Evolutionary conservation across 2,888 invertebrate species (phyloP).

Genomic region (Mellilla xanthometata): DNA sequence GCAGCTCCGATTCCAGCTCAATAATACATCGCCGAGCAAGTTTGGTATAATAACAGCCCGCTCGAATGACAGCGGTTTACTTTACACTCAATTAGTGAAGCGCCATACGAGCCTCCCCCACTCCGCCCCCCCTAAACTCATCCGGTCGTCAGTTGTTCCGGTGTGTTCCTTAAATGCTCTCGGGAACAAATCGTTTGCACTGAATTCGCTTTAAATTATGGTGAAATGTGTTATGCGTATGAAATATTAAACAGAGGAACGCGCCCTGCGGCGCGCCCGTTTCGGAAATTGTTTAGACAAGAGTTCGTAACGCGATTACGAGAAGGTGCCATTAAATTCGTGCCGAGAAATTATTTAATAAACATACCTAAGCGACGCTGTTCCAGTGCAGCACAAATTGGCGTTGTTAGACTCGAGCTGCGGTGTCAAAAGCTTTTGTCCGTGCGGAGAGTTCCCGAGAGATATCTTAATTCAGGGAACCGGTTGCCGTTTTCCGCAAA

Average conservation of each 20-base stretch:
- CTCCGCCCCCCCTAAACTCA: slow-evolving; percentile 25
- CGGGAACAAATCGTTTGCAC: slow-evolving; percentile 37
- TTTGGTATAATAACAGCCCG: slow-evolving; percentile 52
- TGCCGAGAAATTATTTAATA: slow-evolving; percentile 35
- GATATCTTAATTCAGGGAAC: slow-evolving; percentile 41
- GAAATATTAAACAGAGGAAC: slow-evolving; percentile 37
- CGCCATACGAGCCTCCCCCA: slow-evolving; percentile 46
- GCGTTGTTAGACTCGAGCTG: slow-evolving; percentile 31
- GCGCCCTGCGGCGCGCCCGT: slow-evolving; percentile 36
- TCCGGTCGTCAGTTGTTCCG: slow-evolving; percentile 36
- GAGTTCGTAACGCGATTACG: slow-evolving; percentile 39
- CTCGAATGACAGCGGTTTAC: slow-evolving; percentile 58
- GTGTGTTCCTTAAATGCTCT: slow-evolving; percentile 35
- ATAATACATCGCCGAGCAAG: slow-evolving; percentile 47
- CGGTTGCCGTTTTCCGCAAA: slow-evolving; percentile 39
- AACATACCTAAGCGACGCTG: slow-evolving; percentile 32
- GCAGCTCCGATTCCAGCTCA: slow-evolving; percentile 34
- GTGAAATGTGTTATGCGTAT: slow-evolving; percentile 37
- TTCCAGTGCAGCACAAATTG: slow-evolving; percentile 31
- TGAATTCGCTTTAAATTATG: slow-evolving; percentile 37
- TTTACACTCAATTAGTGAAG: slow-evolving; percentile 64
- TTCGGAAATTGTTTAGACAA: slow-evolving; percentile 31
- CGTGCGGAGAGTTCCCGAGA: slow-evolving; percentile 34
- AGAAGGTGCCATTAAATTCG: slow-evolving; percentile 34
- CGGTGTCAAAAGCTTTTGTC: slow-evolving; percentile 37